Evolutionary conservation across 1,140 invertebrate species (phyloP), one percentile per base, ranked within the genome.

Genomic region (Anagrus nilaparvatae): DNA sequence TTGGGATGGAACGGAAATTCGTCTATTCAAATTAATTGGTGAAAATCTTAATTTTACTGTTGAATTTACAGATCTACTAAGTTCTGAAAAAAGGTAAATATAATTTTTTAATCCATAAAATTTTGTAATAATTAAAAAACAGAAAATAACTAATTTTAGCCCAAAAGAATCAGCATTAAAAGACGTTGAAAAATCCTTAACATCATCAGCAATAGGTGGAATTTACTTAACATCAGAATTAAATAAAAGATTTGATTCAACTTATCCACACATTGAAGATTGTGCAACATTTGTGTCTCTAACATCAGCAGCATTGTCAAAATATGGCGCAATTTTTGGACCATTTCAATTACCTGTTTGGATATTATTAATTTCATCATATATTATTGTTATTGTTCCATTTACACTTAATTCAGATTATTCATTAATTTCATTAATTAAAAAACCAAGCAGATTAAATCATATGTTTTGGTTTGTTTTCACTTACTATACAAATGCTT

Each of bases 401-500:
- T 63, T 84, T 35, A 71, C 78, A 0, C 80, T 79, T 45, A 81
- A 81, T 1, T 77, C 81, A 44, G 76, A 77, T 47, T 73, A 78
- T 34, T 75, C 75, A 0, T 53, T 84, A 4, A 61, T 59, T 8
- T 75, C 77, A 50, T 57, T 85, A 10, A 48, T 83, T 13, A 69
- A 77, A 27, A 73, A 78, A 47, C 77, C 76, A 38, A 72, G 74
- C 25, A 76, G 82, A 65, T 63, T 82, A 13, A 79, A 81, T 58
- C 80, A 82, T 46, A 81, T 81, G 78, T 82, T 81, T 56, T 82
- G 79, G 79, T 84, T 82, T 56, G 80, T 86, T 13, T 86, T 84
- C 49, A 82, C 82, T 8, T 85, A 82, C 28, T 86, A 84, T 58
- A 86, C 83, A 2, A 86, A 85, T 52, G 77, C 77, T 46, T 84